phyloP scores from a whole-genome alignment of 2,888 invertebrate species.

The Strigamia maritima region DNA sequence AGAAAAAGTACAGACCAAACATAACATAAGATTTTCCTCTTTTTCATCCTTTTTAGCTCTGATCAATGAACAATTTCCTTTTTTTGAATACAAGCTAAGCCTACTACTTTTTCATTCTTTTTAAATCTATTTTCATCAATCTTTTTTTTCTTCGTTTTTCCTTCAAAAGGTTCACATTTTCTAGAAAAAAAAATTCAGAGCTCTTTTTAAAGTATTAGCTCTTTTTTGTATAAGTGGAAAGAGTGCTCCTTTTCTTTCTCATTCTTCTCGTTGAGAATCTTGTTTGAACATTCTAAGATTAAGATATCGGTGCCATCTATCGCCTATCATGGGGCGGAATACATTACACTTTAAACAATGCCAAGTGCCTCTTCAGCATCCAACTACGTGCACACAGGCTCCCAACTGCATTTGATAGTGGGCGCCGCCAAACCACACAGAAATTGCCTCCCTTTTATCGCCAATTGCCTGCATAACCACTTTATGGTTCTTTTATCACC shows the following conservation, averaged over 20 bases:
- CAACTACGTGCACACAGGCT: not conserved
- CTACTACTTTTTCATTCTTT: not conserved
- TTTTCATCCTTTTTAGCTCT: conserved; percentile 1
- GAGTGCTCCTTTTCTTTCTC: not conserved
- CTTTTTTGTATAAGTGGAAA: not conserved
- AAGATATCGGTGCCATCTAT: conserved; percentile 39
- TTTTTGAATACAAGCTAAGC: not conserved
- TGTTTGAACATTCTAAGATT: conserved; percentile 37
- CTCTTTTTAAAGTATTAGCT: not conserved
- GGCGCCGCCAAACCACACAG: conserved; percentile 20
- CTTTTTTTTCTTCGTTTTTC: not conserved
- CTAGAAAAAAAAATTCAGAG: not conserved
- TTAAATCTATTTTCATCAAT: conserved; percentile 20
- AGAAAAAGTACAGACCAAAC: not conserved
- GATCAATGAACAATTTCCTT: conserved; percentile 28
- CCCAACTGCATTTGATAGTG: conserved; percentile 18
- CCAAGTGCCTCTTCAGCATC: conserved; percentile 28
- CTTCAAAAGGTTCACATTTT: conserved; percentile 9
- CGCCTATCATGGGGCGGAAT: conserved; percentile 38
- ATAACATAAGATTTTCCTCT: not conserved
- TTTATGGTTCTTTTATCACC: conserved; percentile 38
- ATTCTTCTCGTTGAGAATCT: conserved; percentile 31
- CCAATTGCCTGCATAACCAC: conserved; percentile 36
- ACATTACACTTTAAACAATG: conserved; percentile 35
- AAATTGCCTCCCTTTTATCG: conserved; percentile 38